Conservation (phyloP, 2,113 vertebrate species). For the Scophthalmus maximus region DNA sequence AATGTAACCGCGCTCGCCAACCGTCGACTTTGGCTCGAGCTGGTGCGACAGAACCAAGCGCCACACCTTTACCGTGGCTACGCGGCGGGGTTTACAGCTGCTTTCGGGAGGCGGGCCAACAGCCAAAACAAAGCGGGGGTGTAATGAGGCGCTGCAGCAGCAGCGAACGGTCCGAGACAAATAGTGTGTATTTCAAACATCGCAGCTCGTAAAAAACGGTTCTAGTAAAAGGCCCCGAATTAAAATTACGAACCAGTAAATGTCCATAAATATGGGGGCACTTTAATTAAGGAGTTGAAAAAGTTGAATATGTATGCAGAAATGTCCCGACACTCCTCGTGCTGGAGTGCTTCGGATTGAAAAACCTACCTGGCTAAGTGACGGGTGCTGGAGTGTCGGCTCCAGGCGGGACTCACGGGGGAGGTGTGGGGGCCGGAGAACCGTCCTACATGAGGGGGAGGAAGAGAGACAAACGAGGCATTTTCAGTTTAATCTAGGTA, state of each 20-base stretch:
- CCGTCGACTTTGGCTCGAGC: too few species aligned
- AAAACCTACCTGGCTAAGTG: conserved; percentile 88
- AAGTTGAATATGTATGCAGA: neutral
- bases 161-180: too few species aligned
- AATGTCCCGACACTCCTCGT: neutral
- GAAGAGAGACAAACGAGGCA: too few species aligned
- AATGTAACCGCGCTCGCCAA: too few species aligned
- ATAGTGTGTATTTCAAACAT: neutral
- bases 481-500: neutral
- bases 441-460: conserved; percentile 51
- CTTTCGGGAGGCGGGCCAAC: neutral
- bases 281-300: conserved; percentile 3
- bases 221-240: neutral
- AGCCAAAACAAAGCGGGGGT: neutral
- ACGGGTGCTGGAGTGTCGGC: conserved; percentile 77
- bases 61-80: too few species aligned
- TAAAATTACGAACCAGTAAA: neutral
- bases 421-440: conserved; percentile 55
- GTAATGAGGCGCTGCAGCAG: neutral
- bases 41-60: too few species aligned
- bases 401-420: conserved; percentile 31
- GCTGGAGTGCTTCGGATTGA: neutral
- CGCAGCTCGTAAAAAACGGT: neutral
- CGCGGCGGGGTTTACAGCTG: too few species aligned
- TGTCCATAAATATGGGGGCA: neutral